Evolutionary conservation across 2,797 vertebrate genomes (phyloP).

Genomic region (Takifugu rubripes): DNA sequence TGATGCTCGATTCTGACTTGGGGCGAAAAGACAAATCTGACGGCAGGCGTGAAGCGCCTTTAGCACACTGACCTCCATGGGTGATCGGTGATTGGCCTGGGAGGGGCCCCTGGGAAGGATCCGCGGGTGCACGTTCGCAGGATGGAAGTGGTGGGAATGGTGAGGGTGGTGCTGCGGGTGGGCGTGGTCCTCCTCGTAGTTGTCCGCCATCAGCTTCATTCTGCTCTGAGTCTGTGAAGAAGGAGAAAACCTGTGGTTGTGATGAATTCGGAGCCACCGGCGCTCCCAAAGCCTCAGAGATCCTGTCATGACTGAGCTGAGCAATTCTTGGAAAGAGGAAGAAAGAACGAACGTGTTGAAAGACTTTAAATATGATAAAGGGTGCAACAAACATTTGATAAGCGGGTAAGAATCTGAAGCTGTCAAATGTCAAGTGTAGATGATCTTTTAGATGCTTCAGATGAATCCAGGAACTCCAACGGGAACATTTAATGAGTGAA

Average conservation of each 20-base stretch:
- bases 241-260: not conserved
- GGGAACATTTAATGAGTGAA: slow-evolving; percentile 54
- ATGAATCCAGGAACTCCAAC: slow-evolving; percentile 18
- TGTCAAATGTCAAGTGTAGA: slow-evolving; percentile 62
- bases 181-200: slow-evolving; percentile 88
- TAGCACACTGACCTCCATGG: slow-evolving; percentile 62
- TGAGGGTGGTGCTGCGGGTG: slow-evolving; percentile 79
- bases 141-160: slow-evolving; percentile 80
- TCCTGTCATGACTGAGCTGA: slow-evolving; percentile 39
- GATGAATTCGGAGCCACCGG: no score
- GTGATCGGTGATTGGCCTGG: slow-evolving; percentile 87
- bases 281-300: not conserved
- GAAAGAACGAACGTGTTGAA: slow-evolving; percentile 33
- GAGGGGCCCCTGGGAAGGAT: slow-evolving; percentile 74
- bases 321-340: slow-evolving; percentile 36
- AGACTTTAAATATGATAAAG: slow-evolving; percentile 54
- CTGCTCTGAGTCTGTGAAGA: slow-evolving; percentile 87
- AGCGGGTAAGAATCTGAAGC: slow-evolving; percentile 64
- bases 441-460: slow-evolving; percentile 64
- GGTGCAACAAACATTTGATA: slow-evolving; percentile 57
- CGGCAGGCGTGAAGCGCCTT: no score
- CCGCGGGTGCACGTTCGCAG: slow-evolving; percentile 83
- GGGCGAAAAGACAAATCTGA: slow-evolving; percentile 46
- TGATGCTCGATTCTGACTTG: slow-evolving; percentile 4
- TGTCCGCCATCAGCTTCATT: slow-evolving; percentile 94